Conservation (phyloP, 2,888 invertebrate species). For the Entomobrya proxima region DNA sequence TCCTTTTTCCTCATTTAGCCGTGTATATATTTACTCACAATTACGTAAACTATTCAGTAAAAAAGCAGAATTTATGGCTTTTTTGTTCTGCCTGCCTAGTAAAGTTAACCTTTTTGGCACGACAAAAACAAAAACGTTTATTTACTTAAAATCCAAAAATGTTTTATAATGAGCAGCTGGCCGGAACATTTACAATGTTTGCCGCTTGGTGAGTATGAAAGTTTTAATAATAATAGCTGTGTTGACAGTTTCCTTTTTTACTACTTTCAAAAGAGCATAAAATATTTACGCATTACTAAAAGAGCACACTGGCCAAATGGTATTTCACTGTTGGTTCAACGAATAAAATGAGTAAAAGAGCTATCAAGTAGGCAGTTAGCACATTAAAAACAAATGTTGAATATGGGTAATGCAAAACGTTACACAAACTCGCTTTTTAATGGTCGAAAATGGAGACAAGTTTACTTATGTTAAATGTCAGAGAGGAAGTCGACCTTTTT, state of each 20-base stretch:
- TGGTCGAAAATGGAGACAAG: too few species aligned
- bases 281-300: neutral
- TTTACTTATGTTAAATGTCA: neutral
- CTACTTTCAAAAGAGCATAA: neutral
- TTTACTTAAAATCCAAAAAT: neutral
- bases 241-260: slow-evolving; percentile 5
- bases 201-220: neutral
- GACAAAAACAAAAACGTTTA: neutral
- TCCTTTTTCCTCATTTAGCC: neutral
- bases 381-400: slow-evolving; percentile 9
- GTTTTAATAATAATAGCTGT: neutral
- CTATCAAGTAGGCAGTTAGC: neutral
- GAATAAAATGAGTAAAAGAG: neutral
- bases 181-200: neutral
- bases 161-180: slow-evolving; percentile 1
- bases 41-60: neutral
- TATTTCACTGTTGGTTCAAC: neutral
- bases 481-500: too few species aligned
- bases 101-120: neutral
- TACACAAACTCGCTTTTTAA: neutral
- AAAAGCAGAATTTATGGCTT: neutral
- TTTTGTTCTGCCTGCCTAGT: neutral
- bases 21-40: neutral
- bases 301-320: neutral
- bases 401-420: neutral